These are phyloP conservation scores for Amblyornis subalaris DNA, from an alignment of 2,113 vertebrate genomes.

Conservation along the genomic window DNA sequence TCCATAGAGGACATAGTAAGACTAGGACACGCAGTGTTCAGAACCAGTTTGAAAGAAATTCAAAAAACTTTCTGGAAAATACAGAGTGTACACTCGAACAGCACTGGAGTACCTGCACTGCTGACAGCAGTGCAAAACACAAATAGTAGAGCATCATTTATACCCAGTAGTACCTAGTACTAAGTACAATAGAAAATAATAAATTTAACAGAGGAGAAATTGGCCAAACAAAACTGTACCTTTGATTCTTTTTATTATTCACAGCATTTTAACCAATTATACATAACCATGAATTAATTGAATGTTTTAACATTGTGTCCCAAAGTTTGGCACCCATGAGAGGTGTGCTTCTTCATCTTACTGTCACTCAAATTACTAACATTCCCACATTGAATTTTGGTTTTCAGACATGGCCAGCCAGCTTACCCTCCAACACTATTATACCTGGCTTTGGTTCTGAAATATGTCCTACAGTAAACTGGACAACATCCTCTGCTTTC, in stretches of 20 bases:
- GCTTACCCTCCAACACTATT: background rate
- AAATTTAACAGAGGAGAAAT: background rate
- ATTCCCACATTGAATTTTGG: background rate
- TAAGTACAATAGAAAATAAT: background rate
- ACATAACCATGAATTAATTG: background rate
- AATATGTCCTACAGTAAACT: background rate
- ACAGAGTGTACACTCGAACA: background rate
- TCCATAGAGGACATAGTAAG: background rate
- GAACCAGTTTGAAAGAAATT: background rate
- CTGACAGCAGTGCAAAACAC: background rate
- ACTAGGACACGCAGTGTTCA: background rate
- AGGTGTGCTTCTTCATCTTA: background rate
- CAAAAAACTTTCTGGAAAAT: background rate
- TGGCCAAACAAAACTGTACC: background rate
- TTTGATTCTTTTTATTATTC: background rate
- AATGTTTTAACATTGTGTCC: background rate
- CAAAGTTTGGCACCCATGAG: background rate
- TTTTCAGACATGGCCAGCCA: background rate
- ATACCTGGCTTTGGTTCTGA: background rate
- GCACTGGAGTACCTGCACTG: background rate
- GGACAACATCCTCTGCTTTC: background rate
- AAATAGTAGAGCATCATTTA: background rate
- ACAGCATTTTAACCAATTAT: background rate
- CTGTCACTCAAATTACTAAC: background rate
- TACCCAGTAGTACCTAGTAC: background rate